These are phyloP conservation scores for Microcebus murinus DNA, from an alignment of 2,113 vertebrate genomes.

Conservation along the genomic window DNA sequence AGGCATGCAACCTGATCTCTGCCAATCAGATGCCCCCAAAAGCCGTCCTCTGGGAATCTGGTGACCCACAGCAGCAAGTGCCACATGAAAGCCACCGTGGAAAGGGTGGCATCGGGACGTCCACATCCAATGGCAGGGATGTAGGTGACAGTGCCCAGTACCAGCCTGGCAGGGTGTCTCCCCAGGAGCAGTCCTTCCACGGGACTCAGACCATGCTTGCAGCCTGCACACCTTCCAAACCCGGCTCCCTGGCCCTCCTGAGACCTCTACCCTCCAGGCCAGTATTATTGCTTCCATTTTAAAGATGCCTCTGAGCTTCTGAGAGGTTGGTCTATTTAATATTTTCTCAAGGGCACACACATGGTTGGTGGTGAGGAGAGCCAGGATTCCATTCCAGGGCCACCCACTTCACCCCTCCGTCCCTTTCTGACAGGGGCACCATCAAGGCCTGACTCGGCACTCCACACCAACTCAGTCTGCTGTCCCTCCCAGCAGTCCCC, in stretches of 20 bases:
- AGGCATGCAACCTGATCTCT: not conserved
- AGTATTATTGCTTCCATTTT: not conserved
- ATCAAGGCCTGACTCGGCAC: not conserved
- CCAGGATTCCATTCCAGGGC: not conserved
- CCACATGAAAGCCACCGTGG: not conserved
- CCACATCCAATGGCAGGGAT: not conserved
- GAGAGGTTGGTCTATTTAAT: not conserved
- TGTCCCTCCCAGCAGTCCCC: not conserved
- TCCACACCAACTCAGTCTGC: not conserved
- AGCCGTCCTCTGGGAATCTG: not conserved
- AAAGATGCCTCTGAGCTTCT: not conserved
- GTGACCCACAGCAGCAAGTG: not conserved
- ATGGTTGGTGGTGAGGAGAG: not conserved
- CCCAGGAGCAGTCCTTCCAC: rapidly evolving
- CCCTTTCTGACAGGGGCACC: not conserved
- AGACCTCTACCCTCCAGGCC: not conserved
- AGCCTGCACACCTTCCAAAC: not conserved
- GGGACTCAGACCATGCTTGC: rapidly evolving
- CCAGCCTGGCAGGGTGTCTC: not conserved
- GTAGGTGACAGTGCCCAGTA: too few relatives aligned
- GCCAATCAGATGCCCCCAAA: not conserved
- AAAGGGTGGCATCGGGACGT: not conserved
- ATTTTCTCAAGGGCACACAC: not conserved
- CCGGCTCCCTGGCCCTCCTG: not conserved
- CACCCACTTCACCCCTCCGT: not conserved